Percentiles rank a stretch among this genome's conserved stretches.
These are phyloP conservation scores for Hippocampus kuda DNA, from an alignment of 2,797 vertebrate genomes.

Conservation along the genomic window DNA sequence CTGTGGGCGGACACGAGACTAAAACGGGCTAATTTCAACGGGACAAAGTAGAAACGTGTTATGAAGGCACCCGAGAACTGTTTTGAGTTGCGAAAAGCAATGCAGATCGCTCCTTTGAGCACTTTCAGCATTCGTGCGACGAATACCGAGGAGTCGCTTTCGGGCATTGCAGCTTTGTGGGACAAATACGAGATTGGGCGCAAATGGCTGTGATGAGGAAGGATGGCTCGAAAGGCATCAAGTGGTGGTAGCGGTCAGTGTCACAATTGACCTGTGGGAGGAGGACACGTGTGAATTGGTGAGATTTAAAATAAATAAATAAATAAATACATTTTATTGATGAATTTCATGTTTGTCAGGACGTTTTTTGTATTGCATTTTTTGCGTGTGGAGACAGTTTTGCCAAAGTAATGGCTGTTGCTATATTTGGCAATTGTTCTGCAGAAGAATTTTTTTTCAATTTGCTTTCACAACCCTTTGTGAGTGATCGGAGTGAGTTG, in stretches of 20 bases:
- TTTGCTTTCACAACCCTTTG: too few relatives aligned
- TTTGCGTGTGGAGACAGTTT: too few relatives aligned
- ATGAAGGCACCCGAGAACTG: background rate
- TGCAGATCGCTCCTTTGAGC: background rate
- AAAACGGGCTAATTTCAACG: background rate
- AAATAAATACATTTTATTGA: too few relatives aligned
- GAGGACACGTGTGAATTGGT: background rate
- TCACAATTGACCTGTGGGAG: slow-evolving; percentile 62
- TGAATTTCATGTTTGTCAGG: too few relatives aligned
- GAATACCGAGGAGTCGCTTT: slow-evolving; percentile 31
- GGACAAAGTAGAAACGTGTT: background rate
- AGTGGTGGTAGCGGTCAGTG: slow-evolving; percentile 43
- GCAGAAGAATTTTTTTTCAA: too few relatives aligned
- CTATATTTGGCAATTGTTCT: too few relatives aligned
- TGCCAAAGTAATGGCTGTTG: too few relatives aligned
- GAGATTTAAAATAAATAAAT: too few relatives aligned
- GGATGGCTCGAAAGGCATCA: slow-evolving; percentile 65
- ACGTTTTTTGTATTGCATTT: too few relatives aligned
- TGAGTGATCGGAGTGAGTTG: too few relatives aligned
- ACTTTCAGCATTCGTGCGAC: slow-evolving; percentile 42
- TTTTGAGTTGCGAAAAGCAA: background rate
- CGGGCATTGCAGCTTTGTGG: slow-evolving; percentile 50
- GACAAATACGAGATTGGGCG: slow-evolving; percentile 53
- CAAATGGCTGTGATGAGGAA: slow-evolving; percentile 68
- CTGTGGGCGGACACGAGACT: background rate